These are phyloP conservation scores for Drosophila macrospina DNA, from an alignment of 2,888 invertebrate genomes.

Conservation along the genomic window DNA sequence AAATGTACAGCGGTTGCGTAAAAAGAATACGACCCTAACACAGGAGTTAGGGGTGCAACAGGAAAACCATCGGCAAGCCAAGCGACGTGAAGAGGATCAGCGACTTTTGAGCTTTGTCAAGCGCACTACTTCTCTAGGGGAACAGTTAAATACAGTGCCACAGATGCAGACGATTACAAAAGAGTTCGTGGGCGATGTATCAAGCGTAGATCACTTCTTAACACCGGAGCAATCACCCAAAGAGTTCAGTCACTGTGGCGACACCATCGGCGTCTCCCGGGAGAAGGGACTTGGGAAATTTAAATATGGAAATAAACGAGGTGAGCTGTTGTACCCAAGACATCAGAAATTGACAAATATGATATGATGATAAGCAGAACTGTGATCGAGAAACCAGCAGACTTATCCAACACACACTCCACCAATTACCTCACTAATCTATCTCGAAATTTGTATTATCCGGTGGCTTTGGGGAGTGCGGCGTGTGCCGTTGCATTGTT, in stretches of 20 bases:
- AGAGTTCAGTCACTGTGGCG: slow-evolving; percentile 53
- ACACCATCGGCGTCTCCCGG: slow-evolving; percentile 74
- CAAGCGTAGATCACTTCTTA: slow-evolving; percentile 70
- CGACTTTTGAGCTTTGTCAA: slow-evolving; percentile 74
- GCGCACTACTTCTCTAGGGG: slow-evolving; percentile 65
- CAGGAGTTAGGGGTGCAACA: slow-evolving; percentile 65
- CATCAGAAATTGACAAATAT: slow-evolving; percentile 26
- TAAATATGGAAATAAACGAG: slow-evolving; percentile 86
- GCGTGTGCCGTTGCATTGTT: slow-evolving; percentile 56
- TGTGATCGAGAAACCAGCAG: slow-evolving; percentile 25
- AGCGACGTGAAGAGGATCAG: slow-evolving; percentile 80
- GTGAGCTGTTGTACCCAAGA: slow-evolving; percentile 82
- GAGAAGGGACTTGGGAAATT: slow-evolving; percentile 86
- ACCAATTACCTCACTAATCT: slow-evolving; percentile 30
- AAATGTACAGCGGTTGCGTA: slow-evolving; percentile 71
- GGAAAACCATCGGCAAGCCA: slow-evolving; percentile 72
- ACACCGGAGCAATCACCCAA: slow-evolving; percentile 81
- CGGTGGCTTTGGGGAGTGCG: slow-evolving; percentile 60
- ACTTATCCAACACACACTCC: slow-evolving; percentile 19
- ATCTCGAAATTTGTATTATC: slow-evolving; percentile 22
- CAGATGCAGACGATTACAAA: background rate
- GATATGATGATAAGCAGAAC: background rate
- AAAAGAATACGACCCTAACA: slow-evolving; percentile 72
- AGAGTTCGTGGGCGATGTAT: slow-evolving; percentile 1
- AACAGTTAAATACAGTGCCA: slow-evolving; percentile 6